Base-by-base conservation (phyloP, 2,113 vertebrate genomes). In the Dolichotis patagonum region DNA sequence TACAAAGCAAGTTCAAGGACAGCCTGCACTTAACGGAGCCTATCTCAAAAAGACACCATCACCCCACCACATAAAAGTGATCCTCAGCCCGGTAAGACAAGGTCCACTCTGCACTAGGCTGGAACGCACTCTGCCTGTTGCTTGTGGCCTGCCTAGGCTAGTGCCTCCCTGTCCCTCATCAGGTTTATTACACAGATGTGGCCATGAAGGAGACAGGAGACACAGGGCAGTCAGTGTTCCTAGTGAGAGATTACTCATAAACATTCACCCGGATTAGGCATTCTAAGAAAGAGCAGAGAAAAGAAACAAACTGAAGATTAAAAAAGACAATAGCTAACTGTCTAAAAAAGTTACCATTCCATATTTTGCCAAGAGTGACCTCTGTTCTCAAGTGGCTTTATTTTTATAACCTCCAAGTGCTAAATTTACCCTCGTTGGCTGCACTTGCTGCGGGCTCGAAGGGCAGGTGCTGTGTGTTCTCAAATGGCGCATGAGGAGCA, bases 371-470 rank as follows among this genome's bases (percentile, higher is more conserved):
- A 98, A 91, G 87, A 80, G 85, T 96, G 89, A 81, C 87, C 89
- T 92, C 94, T 95, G 93, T 38, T 94, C 41, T 98, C 93, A 88
- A 94, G 65, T 88, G 62, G 80, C 80, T 98, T 98, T 98, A 98
- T 98, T 98, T 98, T 98, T 98, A 97, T 91, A 96, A 52, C 62
- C 75, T 63, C 49, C 85, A 93, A 93, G 88, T 52, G 85, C 98
- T 98, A 96, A 98, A 98, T 97, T 97, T 98, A 98, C 92, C 83
- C 69, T 87, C 26, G 94, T 94, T 97, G 97, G 98, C 96, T 63
- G 85, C 26, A 96, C 87, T 97, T 97, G 90, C 60, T 96, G 95
- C 84, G 96, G 95, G 96, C 96, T 5, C 0, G 75, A 95, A 94
- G 97, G 95, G 95, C 91, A 93, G 80, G 83, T 82, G 83, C 95